phyloP scores from a whole-genome alignment of 2,113 vertebrate genomes.

The Neolamprologus variostigma region DNA sequence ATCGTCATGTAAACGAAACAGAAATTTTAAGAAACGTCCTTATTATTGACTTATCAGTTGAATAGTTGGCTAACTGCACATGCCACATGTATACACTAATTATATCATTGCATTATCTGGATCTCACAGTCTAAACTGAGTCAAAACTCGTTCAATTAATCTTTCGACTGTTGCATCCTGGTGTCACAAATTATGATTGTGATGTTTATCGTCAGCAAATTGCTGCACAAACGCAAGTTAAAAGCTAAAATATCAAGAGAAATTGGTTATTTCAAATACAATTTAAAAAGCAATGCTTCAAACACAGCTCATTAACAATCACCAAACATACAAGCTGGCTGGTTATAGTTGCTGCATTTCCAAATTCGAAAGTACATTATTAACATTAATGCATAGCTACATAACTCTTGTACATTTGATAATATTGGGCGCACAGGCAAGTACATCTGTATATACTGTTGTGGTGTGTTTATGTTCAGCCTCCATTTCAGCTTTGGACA shows the following conservation, averaged over 20 bases:
- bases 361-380: neutral
- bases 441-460: neutral
- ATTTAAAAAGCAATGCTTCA: neutral
- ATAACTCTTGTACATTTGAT: neutral
- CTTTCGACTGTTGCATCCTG: neutral
- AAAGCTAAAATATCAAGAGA: neutral
- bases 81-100: neutral
- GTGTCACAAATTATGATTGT: neutral
- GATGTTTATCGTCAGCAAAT: neutral
- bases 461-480: neutral
- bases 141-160: neutral
- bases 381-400: neutral
- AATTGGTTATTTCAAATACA: neutral
- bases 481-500: neutral
- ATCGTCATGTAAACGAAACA: neutral
- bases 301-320: neutral
- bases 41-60: neutral
- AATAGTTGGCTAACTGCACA: neutral
- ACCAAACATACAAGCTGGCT: neutral
- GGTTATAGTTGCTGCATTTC: neutral
- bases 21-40: neutral
- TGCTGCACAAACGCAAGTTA: accelerated
- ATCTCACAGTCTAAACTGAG: neutral
- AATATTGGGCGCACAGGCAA: neutral
- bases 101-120: neutral